Percentiles rank a stretch among this genome's conserved stretches.
Evolutionary conservation across 92 coral and sea anemone species (phyloP).

Genomic region (Metridium senile): DNA sequence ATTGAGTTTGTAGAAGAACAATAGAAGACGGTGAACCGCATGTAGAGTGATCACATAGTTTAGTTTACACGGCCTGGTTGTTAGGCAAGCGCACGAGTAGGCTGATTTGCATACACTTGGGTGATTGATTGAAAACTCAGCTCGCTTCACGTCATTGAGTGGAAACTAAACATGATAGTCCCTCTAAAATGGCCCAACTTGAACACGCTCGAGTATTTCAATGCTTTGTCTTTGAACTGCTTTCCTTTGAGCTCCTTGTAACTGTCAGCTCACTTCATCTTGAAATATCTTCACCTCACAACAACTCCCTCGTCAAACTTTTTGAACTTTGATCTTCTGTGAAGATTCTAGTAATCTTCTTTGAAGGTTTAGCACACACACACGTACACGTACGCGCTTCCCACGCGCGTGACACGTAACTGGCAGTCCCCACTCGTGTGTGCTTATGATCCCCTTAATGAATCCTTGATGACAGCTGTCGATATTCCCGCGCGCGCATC

Average conservation of each 20-base stretch:
- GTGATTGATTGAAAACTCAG: conserved; percentile 17
- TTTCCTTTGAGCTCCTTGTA: conserved; percentile 3
- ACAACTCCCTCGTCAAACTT: conserved; percentile 28
- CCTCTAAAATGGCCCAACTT: background rate
- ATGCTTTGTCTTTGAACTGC: background rate
- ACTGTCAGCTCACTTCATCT: conserved; percentile 5
- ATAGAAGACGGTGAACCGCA: too few relatives aligned
- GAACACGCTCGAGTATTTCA: background rate
- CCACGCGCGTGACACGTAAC: background rate
- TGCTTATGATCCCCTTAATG: background rate
- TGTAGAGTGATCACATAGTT: too few relatives aligned
- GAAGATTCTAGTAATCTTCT: background rate
- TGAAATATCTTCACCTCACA: conserved; percentile 15
- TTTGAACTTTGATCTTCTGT: conserved; percentile 33
- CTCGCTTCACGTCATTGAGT: conserved; percentile 1
- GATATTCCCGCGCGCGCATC: conserved; percentile 8
- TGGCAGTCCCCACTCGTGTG: background rate
- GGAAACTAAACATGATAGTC: background rate
- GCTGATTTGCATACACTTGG: conserved; percentile 15
- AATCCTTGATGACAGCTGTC: conserved; percentile 9
- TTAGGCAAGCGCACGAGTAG: background rate
- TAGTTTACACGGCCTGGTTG: conserved; percentile 7
- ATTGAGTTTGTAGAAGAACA: too few relatives aligned
- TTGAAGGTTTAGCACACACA: background rate
- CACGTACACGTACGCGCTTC: background rate